These are phyloP conservation scores for Eurytoma californica DNA, from an alignment of 2,888 invertebrate species.

Conservation along the genomic window DNA sequence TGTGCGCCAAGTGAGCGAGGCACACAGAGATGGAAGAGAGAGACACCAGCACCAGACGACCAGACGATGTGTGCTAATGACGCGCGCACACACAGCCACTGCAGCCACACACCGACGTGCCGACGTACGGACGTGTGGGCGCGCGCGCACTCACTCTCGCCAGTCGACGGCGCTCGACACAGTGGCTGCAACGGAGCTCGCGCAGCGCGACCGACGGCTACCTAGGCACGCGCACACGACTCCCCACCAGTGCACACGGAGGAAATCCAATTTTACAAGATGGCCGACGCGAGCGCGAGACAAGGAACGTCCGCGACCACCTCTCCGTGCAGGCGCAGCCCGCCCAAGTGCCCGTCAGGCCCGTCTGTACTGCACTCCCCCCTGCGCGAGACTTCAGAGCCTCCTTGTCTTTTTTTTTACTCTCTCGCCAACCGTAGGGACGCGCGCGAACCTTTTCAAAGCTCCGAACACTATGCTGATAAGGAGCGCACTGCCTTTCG, in stretches of 20 bases:
- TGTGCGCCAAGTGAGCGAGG: background rate
- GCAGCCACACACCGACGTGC: background rate
- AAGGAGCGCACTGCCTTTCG: too few relatives aligned
- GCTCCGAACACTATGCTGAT: too few relatives aligned
- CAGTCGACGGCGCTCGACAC: background rate
- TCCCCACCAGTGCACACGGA: background rate
- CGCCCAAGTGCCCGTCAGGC: background rate
- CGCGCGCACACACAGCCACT: conserved; percentile 4
- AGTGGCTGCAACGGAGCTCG: conserved; percentile 1
- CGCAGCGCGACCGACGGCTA: background rate
- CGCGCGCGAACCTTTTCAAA: too few relatives aligned
- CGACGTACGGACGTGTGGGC: background rate
- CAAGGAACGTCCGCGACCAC: conserved; percentile 15
- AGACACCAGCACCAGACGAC: too few relatives aligned
- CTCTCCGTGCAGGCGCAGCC: conserved; percentile 5
- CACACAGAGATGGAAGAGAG: too few relatives aligned
- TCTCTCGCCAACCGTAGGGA: too few relatives aligned
- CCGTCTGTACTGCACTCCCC: background rate
- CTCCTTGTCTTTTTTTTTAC: background rate
- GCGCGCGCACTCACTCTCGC: background rate
- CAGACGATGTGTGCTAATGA: background rate
- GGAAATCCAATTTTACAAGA: conserved; percentile 68
- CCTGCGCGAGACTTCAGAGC: background rate
- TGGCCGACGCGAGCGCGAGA: conserved; percentile 61
- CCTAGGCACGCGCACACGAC: conserved; percentile 8